Base-by-base conservation (phyloP, 2,888 invertebrate species). In the Ypsolopha sequella region DNA sequence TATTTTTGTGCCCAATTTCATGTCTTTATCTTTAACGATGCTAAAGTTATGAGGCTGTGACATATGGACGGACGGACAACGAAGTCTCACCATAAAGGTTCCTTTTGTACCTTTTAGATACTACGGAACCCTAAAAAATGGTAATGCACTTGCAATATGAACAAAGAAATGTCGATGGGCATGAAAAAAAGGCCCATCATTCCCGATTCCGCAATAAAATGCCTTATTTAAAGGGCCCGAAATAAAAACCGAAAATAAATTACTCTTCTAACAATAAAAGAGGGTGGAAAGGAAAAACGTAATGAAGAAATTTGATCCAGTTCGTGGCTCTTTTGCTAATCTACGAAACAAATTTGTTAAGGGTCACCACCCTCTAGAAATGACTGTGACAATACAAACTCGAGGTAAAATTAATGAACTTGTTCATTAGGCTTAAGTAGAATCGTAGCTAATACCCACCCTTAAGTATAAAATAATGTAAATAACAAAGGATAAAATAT, bases 371-470 rank as follows among this genome's bases (percentile, higher is more conserved):
- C 53, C 49, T 48, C 41, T 47, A 24, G 46, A 48, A 53, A 52
- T 53, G 50, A 43, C 50, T 51, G 43, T 47, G 48, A 53, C 48
- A 46, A 51, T 51, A 49, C 51, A 49, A 51, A 51, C 49, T 34
- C 41, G 33, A 11, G 43, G 14, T n/a, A 35, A 73, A 75, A 79
- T 80, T 78, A 80, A 80, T 80, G 77, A 77, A 80, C 69, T 74
- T 75, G 77, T 80, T 76, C 79, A 78, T 80, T 80, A 76, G 66
- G 74, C 74, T 71, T 75, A 79, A 80, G 79, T 74, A 67, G 68
- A 65, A 76, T 79, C 76, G 70, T 70, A 72, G 71, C 65, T 76
- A 71, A 78, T 76, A 75, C 73, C 24, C 64, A 33, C 36, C 44
- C n/a, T n/a, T 34, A 46, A 52, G 50, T 52, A 46, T 46, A 52